Percentiles rank a stretch among this genome's conserved stretches.
phyloP scores from a whole-genome alignment of 2,113 vertebrate species.

The Microtus richardsoni region DNA sequence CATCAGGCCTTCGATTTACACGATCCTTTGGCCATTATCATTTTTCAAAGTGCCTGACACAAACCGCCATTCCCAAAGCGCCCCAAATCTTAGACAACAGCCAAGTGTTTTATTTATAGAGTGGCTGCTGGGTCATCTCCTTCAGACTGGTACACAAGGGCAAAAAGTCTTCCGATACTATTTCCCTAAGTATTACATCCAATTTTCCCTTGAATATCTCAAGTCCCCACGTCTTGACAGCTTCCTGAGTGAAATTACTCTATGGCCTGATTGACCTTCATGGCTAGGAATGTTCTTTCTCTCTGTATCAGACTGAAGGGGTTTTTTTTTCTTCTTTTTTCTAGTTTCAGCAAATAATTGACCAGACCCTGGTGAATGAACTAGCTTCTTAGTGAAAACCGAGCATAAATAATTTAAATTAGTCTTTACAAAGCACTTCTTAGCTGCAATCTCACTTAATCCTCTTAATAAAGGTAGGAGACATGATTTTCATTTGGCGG shows the following conservation, averaged over 20 bases:
- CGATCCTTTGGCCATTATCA: neutral
- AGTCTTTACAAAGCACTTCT: neutral
- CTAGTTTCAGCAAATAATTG: slow-evolving; percentile 5
- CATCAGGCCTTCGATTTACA: neutral
- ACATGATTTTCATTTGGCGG: neutral
- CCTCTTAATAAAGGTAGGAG: neutral
- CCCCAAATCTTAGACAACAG: slow-evolving; percentile 56
- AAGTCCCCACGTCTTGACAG: slow-evolving; percentile 61
- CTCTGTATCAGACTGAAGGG: neutral
- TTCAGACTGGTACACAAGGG: slow-evolving; percentile 54
- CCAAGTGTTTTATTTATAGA: slow-evolving; percentile 68
- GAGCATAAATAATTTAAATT: slow-evolving; percentile 34
- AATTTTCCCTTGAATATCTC: slow-evolving; percentile 73
- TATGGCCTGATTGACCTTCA: slow-evolving; percentile 64
- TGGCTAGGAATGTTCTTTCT: slow-evolving; percentile 50
- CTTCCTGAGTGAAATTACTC: slow-evolving; percentile 64
- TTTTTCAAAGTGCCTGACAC: slow-evolving; percentile 56
- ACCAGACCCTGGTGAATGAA: slow-evolving; percentile 42
- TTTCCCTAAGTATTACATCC: slow-evolving; percentile 74
- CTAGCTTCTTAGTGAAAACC: neutral
- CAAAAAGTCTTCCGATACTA: slow-evolving; percentile 52
- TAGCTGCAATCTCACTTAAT: neutral
- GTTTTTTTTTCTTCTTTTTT: neutral
- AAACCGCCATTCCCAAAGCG: slow-evolving; percentile 33
- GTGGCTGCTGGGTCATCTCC: slow-evolving; percentile 53